Evolutionary conservation across 2,113 vertebrate genomes (phyloP), one percentile per base, ranked within the genome.

Genomic region (Grammomys dolichurus): DNA sequence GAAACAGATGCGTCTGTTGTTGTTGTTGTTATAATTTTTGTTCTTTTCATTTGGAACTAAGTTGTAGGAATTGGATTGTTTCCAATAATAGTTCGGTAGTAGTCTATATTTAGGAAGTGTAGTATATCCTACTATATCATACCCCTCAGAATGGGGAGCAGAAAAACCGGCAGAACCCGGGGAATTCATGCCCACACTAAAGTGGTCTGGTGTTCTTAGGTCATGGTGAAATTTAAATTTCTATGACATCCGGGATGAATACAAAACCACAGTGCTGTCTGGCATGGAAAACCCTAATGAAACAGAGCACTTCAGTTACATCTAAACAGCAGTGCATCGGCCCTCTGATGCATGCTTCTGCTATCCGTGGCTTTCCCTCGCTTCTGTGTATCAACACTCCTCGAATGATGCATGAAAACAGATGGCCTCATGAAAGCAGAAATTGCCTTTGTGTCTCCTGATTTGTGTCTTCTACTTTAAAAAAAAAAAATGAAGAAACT

Each of bases 31-130:
- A 7, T 36, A 67, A 12, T 40, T 60, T 5, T 8, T 81, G 28
- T n/a, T 76, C 70, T 87, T 46, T 54, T 96, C 54, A 19, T 51
- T 92, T 63, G 12, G 40, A 87, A 94, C 85, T 65, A 90, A 70
- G 51, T 80, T 92, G 56, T 12, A 28, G 14, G 2, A 26, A 63
- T 63, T 75, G 1, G 17, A 63, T 63, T 63, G 51, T 63, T 73
- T 40, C 87, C 84, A 36, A 69, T 75, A 33, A 36, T 69, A 90
- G 20, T 48, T 14, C 3, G 48, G 48, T n/a, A 91, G 5, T 43
- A 22, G 70, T 19, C 63, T 48, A 72, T 51, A 7, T 67, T 82
- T 56, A 63, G 28, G 82, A 95, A 89, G 8, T 33, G 24, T 4
- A 87, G 43, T 51, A 54, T 51, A 12, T 19, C 40, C 24, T 33